Percentiles rank a stretch among this genome's conserved stretches.
Evolutionary conservation across 92 coral and sea anemone species (phyloP).

Genomic region (Zoanthus gigantus): DNA sequence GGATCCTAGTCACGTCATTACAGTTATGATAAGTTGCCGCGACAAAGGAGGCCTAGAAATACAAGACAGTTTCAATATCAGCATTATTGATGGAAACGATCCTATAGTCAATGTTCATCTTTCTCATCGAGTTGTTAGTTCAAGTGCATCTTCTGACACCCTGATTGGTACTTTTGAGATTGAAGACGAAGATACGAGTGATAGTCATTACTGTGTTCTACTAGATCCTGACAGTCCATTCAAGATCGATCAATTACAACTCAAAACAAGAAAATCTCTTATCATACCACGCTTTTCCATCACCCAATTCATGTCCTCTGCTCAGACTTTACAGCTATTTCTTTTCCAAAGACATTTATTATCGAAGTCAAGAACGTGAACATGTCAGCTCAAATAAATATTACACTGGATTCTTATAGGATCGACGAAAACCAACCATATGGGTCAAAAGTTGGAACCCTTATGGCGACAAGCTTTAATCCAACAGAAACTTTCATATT

Average conservation of each 20-base stretch:
- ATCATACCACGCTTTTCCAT: constrained; percentile 59
- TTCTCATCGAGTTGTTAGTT: constrained; percentile 68
- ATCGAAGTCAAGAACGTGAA: constrained; percentile 67
- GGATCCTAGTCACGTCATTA: constrained; percentile 51
- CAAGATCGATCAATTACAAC: constrained; percentile 54
- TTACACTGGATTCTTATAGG: constrained; percentile 63
- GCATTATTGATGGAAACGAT: constrained; percentile 67
- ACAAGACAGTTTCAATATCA: constrained; percentile 51
- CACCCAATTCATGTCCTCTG: constrained; percentile 68
- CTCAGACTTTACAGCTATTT: constrained; percentile 30
- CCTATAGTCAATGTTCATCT: constrained; percentile 60
- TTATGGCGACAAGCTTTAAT: constrained; percentile 56
- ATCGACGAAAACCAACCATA: constrained; percentile 69
- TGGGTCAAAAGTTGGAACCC: constrained; percentile 69
- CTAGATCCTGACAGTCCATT: constrained; percentile 68
- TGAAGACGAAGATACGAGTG: constrained; percentile 64
- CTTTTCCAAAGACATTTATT: constrained; percentile 57
- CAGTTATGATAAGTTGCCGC: constrained; percentile 57
- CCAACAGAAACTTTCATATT: constrained; percentile 59
- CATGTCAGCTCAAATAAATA: constrained; percentile 63
- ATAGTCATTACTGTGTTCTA: constrained; percentile 61
- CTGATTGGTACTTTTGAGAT: constrained; percentile 73
- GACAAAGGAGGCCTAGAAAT: constrained; percentile 67
- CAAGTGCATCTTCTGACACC: constrained; percentile 66
- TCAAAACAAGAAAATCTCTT: constrained; percentile 56